Evolutionary conservation across 2,797 vertebrate genomes (phyloP).

Genomic region (Coluber constrictor): DNA sequence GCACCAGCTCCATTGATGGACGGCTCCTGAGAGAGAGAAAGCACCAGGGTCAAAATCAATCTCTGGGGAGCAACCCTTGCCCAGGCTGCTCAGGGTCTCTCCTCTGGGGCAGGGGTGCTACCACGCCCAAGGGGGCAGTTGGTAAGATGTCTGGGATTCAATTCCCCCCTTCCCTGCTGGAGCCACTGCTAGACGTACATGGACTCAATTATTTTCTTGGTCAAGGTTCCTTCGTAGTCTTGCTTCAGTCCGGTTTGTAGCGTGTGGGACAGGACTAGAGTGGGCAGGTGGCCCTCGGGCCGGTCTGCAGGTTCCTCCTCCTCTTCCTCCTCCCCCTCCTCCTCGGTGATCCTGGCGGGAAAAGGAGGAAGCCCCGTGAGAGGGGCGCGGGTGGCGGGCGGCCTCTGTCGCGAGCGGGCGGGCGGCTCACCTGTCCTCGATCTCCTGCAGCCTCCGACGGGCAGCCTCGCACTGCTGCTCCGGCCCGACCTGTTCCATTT

Average conservation of each 20-base stretch:
- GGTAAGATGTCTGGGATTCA: background rate
- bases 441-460: conserved; percentile 73
- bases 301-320: conserved; percentile 70
- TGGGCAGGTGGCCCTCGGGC: conserved; percentile 69
- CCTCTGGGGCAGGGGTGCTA: background rate
- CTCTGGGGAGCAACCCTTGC: background rate
- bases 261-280: conserved; percentile 76
- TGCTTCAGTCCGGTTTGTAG: conserved; percentile 76
- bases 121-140: conserved; percentile 9
- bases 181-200: conserved; percentile 71
- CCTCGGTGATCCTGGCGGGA: conserved; percentile 73
- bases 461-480: conserved; percentile 74
- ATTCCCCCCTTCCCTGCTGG: background rate
- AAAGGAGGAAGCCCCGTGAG: conserved; percentile 50
- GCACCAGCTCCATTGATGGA: conserved; percentile 79
- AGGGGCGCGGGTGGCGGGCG: background rate
- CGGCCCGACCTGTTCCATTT: conserved; percentile 73
- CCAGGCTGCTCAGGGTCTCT: background rate
- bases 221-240: conserved; percentile 75
- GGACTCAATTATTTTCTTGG: conserved; percentile 79
- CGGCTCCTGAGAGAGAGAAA: conserved; percentile 69
- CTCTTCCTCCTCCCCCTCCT: conserved; percentile 50
- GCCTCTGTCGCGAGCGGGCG: background rate
- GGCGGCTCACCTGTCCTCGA: conserved; percentile 72
- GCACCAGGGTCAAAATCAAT: conserved; percentile 27